phyloP scores from a whole-genome alignment of 2,888 invertebrate genomes.

The Epirrhoe tristata region DNA sequence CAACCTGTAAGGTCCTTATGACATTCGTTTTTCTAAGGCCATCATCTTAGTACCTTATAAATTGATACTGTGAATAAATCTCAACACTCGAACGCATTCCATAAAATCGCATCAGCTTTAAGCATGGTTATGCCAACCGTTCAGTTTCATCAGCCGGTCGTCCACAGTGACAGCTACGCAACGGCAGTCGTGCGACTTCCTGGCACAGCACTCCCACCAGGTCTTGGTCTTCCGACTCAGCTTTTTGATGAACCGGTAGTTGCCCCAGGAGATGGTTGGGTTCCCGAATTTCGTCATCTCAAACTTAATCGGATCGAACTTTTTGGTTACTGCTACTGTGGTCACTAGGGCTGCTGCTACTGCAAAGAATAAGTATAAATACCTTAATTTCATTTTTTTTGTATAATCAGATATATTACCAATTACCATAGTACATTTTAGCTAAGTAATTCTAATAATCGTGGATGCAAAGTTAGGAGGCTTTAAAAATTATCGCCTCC shows the following conservation, averaged over 20 bases:
- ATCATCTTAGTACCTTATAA: no score
- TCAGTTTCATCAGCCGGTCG: slow-evolving; percentile 67
- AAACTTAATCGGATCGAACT: slow-evolving; percentile 55
- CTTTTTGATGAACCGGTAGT: slow-evolving; percentile 73
- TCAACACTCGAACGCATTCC: background rate
- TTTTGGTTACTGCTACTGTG: slow-evolving; percentile 13
- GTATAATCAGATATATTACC: background rate
- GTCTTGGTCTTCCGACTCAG: slow-evolving; percentile 66
- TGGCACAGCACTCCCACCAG: slow-evolving; percentile 76
- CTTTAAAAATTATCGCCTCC: background rate
- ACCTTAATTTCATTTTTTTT: background rate
- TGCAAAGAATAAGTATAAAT: background rate
- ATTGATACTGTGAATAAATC: no score
- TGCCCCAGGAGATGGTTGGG: slow-evolving; percentile 74
- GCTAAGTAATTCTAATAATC: background rate
- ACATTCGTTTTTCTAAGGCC: no score
- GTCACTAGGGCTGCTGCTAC: background rate
- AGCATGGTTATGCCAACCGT: slow-evolving; percentile 74
- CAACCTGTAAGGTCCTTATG: no score
- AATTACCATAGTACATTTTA: background rate
- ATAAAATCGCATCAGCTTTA: background rate
- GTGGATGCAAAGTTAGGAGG: no score
- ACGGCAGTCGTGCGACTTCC: slow-evolving; percentile 64
- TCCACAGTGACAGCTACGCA: slow-evolving; percentile 72
- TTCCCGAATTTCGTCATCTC: slow-evolving; percentile 71